phyloP scores from a whole-genome alignment of 2,888 invertebrate species.

The Drosophila ochracea region DNA sequence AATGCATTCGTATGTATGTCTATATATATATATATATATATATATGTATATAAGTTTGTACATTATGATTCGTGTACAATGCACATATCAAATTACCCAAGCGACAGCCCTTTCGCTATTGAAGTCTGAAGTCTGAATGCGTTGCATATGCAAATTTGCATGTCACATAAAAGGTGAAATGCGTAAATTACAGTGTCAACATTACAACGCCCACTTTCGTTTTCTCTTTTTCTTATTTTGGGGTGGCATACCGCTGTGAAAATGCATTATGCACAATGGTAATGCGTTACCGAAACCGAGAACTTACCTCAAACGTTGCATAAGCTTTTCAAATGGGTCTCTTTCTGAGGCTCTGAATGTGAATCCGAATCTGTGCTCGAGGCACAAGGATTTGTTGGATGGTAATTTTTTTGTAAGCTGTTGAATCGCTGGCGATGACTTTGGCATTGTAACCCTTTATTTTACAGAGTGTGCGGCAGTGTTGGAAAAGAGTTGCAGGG shows the following conservation, averaged over 20 bases:
- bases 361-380: conserved; percentile 7
- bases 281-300: conserved; percentile 53
- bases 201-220: conserved; percentile 75
- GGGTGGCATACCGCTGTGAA: conserved; percentile 73
- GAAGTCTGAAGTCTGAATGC: conserved; percentile 26
- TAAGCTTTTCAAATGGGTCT: background rate
- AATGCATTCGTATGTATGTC: conserved; percentile 1
- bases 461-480: conserved; percentile 22
- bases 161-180: conserved; percentile 64
- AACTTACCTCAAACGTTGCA: conserved; percentile 27
- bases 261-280: conserved; percentile 69
- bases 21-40: background rate
- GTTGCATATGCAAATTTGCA: conserved; percentile 63
- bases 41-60: background rate
- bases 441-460: conserved; percentile 58
- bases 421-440: conserved; percentile 66
- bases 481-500: conserved; percentile 44
- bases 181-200: conserved; percentile 80
- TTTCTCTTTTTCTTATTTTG: conserved; percentile 26
- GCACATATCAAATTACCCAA: conserved; percentile 60
- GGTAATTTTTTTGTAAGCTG: conserved; percentile 61
- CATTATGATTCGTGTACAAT: conserved; percentile 16
- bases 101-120: conserved; percentile 58
- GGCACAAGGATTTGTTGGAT: conserved; percentile 37
- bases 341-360: background rate